phyloP scores from a whole-genome alignment of 2,113 vertebrate species.

The Silurus glanis region DNA sequence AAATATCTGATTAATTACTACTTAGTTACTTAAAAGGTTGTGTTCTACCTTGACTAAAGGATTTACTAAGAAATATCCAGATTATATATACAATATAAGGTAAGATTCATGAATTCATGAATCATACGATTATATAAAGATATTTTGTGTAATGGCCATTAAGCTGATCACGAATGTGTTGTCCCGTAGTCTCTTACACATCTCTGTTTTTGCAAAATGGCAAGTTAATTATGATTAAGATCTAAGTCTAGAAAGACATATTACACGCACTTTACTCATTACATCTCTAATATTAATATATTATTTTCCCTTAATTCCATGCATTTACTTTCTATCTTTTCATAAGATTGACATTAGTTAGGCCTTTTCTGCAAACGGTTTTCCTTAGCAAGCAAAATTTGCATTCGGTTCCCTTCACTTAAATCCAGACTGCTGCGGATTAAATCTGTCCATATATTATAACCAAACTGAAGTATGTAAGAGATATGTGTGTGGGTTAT shows the following conservation, averaged over 20 bases:
- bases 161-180: neutral
- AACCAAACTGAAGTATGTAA: neutral
- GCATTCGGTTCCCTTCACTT: neutral
- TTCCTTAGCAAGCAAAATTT: neutral
- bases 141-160: neutral
- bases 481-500: neutral
- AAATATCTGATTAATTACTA: conserved; percentile 24
- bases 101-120: neutral
- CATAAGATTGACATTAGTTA: neutral
- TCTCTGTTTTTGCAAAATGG: neutral
- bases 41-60: neutral
- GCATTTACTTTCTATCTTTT: neutral
- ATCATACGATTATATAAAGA: neutral
- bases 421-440: neutral
- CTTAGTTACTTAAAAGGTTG: conserved; percentile 19
- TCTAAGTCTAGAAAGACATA: too few species aligned
- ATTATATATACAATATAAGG: neutral
- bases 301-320: neutral
- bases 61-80: neutral
- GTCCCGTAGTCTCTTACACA: neutral
- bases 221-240: too few species aligned
- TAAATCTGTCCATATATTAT: neutral
- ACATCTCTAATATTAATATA: neutral
- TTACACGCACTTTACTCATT: neutral
- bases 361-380: neutral